A percentile compares a stretch with the other conserved stretches of the same genome.
Evolutionary conservation across 2,888 invertebrate genomes (phyloP).

Genomic region (Cheiracanthium punctorium): DNA sequence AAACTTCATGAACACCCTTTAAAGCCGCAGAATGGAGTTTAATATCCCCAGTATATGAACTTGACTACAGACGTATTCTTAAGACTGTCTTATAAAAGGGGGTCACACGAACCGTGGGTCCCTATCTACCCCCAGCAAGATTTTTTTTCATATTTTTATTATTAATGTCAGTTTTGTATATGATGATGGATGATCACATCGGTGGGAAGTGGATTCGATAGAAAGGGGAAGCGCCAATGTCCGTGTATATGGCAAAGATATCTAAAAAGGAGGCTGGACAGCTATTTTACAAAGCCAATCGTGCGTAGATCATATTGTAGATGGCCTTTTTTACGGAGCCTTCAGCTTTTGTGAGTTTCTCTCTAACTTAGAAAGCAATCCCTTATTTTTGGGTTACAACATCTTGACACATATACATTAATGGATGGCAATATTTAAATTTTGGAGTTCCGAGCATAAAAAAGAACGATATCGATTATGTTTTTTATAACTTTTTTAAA

Average conservation of each 20-base stretch:
- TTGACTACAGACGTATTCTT: constrained; percentile 1
- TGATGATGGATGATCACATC: constrained; percentile 44
- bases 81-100: constrained; percentile 29
- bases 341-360: constrained; percentile 16
- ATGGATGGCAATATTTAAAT: constrained; percentile 1
- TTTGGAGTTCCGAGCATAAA: neutral
- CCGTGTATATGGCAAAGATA: constrained; percentile 62
- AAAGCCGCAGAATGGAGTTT: neutral
- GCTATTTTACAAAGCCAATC: constrained; percentile 56
- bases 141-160: too few species aligned
- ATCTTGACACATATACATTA: neutral
- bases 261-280: constrained; percentile 61
- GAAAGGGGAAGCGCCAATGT: constrained; percentile 53
- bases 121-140: neutral
- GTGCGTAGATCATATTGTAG: constrained; percentile 65
- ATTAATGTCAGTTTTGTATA: constrained; percentile 25
- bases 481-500: too few species aligned
- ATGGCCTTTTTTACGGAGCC: constrained; percentile 31
- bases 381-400: constrained; percentile 5
- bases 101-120: constrained; percentile 41
- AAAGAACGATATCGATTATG: neutral
- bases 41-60: constrained; percentile 15
- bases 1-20: constrained; percentile 15
- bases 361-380: constrained; percentile 5
- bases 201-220: constrained; percentile 50